Base-by-base conservation (phyloP, 2,888 invertebrate genomes). In the Tachina fera region DNA sequence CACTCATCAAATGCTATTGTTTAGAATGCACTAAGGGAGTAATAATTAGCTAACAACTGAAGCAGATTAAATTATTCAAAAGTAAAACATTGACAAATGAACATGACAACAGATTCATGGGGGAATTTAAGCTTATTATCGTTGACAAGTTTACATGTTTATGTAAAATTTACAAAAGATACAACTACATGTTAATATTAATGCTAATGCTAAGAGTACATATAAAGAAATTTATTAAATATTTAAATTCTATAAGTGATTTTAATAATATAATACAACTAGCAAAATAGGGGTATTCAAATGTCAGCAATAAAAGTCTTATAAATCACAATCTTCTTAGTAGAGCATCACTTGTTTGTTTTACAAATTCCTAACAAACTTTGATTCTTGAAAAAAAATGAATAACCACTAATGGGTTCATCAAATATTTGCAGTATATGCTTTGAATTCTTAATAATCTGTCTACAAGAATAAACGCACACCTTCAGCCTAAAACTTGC, bases 61-160 rank as follows among this genome's bases (percentile, higher is more conserved):
- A 79, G 74, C 41, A 70, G 61, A 83, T 83, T 83, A 70, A 83
- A 83, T 79, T 79, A 83, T 83, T 83, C 74, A 83, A 83, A 83
- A 49, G 79, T 47, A 74, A 56, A 74, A 83, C 53, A 67, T 51
- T 79, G 74, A 83, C 78, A 83, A 47, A 53, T 83, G 78, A 68
- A 83, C 78, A 83, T 78, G 78, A 83, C 68, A 68, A 60, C 31
- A 60, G 19, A 78, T 78, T 14, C 83, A 63, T 79, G 47, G 75
- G 83, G 78, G 83, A 75, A 83, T 79, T 83, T 79, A 79, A 74
- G 61, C 61, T 79, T 41, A 79, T 75, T 83, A 63, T 83, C 70
- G 75, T 16, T 75, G 78, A 74, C 78, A 78, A 77, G 53, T 41
- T 72, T 56, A 56, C 16, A 39, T 60, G 45, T 63, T 39, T 16